Conservation (phyloP, 2,113 vertebrate genomes). For the Gobius niger region DNA sequence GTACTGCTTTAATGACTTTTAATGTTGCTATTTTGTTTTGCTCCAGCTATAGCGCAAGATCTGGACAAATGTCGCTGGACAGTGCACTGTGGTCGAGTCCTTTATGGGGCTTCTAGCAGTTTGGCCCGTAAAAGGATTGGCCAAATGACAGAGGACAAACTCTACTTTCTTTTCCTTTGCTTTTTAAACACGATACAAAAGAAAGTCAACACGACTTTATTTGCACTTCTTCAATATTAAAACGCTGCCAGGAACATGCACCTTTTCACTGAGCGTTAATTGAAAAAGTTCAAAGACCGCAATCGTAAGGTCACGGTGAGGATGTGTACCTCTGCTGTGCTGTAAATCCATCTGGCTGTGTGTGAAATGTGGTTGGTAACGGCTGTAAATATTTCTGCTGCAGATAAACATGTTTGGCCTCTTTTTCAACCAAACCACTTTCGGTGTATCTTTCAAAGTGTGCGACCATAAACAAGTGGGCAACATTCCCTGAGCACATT, state of each 20-base stretch:
- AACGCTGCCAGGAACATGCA: neutral
- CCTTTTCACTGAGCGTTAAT: neutral
- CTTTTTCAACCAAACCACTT: conserved; percentile 22
- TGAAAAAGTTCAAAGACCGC: neutral
- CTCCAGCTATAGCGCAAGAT: no score
- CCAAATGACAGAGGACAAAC: no score
- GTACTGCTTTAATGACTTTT: no score
- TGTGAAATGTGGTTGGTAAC: conserved; percentile 50
- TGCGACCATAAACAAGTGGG: conserved; percentile 35
- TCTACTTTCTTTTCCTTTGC: no score
- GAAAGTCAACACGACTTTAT: no score
- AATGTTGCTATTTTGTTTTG: no score
- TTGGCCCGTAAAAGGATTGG: no score
- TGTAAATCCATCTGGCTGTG: conserved; percentile 37
- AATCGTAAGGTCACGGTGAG: conserved; percentile 24
- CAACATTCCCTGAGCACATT: neutral
- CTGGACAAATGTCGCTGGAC: no score
- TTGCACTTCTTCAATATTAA: no score
- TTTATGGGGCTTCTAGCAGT: no score
- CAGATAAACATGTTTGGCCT: conserved; percentile 59
- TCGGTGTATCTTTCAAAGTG: conserved; percentile 24
- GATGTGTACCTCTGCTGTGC: conserved; percentile 22
- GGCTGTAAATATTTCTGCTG: conserved; percentile 65
- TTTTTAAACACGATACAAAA: no score
- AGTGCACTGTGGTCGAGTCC: no score